Evolutionary conservation across 2,888 invertebrate genomes (phyloP), one percentile per base, ranked within the genome.

Genomic region (Ephialtes manifestator): DNA sequence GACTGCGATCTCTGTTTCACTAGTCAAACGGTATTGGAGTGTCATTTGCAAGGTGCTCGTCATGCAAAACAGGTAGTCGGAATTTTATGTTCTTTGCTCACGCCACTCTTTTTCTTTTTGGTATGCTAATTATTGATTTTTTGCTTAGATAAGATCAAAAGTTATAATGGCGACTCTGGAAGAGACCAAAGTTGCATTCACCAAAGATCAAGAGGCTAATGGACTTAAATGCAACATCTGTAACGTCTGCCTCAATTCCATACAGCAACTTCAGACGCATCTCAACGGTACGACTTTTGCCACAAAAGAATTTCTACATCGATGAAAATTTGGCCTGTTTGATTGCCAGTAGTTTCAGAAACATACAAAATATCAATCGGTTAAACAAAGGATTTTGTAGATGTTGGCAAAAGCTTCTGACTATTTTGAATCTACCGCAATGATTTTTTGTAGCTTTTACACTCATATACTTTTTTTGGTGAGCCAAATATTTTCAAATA

Each of bases 1-100:
- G 93, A 95, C 75, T 95, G 95, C 89, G 93, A 94, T 79, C 90
- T 95, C 53, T 93, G 94, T 39, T 95, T 95, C 86, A 94, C 94
- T 24, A 94, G 94, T 53, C 94, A 94, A 88, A 91, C 93, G 51
- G 94, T 95, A n/a, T 90, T 94, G 83, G 94, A 95, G 83, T 94
- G 94, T 77, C 95, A 95, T 89, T 90, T 95, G 60, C 93, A 93
- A 88, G 94, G 94, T 68, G 91, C 93, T 79, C 89, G 94, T 24
- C 93, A 94, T 87, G 92, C 94, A 67, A 92, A 94, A 89, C 93
- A 94, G 91, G 94, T 93, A 84, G 43, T 10, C 0, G 13, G 7
- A 24, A 48, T 46, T 39, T 60, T 10, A 43, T 46, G 24, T 76
- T 28, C 0, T 48, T 48, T 53, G 39, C 28, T 28, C 55, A 48